Conservation (phyloP, 53 echinoderm and acorn worm genomes). For the Paelopatides confundens region DNA sequence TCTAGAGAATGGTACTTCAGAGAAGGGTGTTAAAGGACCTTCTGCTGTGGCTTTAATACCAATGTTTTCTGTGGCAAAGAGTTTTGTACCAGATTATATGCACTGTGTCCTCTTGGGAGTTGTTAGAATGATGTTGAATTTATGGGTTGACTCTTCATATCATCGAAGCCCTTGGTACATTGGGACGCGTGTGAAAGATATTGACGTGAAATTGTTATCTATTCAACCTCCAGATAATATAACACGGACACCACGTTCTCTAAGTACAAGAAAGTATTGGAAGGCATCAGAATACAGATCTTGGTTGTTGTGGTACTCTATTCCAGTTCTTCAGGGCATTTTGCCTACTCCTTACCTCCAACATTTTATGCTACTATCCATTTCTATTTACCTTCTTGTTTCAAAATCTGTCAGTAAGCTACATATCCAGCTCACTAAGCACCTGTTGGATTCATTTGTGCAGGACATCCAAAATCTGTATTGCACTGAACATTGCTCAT, state of each 20-base stretch:
- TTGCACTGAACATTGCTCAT: slow-evolving; percentile 52
- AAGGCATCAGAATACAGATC: slow-evolving; percentile 43
- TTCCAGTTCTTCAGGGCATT: slow-evolving; percentile 27
- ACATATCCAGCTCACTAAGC: not conserved
- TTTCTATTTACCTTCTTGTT: not conserved
- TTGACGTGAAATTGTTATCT: not conserved
- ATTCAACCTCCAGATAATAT: slow-evolving; percentile 15
- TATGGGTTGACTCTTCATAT: slow-evolving; percentile 25
- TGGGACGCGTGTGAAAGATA: slow-evolving; percentile 30
- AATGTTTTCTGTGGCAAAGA: slow-evolving; percentile 8
- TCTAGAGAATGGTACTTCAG: not conserved
- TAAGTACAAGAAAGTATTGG: slow-evolving; percentile 37
- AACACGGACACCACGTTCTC: slow-evolving; percentile 15
- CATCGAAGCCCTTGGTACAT: slow-evolving; percentile 34
- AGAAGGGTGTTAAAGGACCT: slow-evolving; percentile 37
- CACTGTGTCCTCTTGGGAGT: slow-evolving; percentile 56
- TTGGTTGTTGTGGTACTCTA: slow-evolving; percentile 22
- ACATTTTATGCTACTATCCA: slow-evolving; percentile 34
- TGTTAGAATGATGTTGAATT: slow-evolving; percentile 25
- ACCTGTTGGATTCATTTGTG: slow-evolving; percentile 59
- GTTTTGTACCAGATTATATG: slow-evolving; percentile 58
- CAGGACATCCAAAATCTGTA: slow-evolving; percentile 55
- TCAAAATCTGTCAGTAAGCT: not conserved
- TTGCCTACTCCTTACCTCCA: slow-evolving; percentile 5
- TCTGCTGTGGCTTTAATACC: slow-evolving; percentile 25